These are phyloP conservation scores for Neopipo cinnamomea DNA, from an alignment of 2,113 vertebrate species.

Conservation along the genomic window DNA sequence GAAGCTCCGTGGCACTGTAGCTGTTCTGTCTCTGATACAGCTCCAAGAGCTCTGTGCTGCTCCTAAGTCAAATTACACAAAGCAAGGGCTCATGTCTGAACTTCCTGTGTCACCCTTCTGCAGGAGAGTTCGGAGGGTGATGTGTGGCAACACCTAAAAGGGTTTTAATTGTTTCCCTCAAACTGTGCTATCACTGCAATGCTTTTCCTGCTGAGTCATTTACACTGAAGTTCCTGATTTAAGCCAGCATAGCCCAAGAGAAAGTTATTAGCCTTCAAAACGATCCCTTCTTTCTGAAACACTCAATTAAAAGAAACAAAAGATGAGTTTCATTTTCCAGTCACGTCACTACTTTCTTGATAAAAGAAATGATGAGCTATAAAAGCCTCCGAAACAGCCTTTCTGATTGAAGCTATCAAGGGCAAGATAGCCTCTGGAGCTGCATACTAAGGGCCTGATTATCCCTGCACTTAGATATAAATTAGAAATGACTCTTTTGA, in stretches of 20 bases:
- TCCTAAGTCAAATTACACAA: not conserved
- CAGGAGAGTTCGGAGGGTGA: not conserved
- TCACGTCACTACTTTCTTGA: conserved; percentile 6
- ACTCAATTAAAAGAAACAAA: not conserved
- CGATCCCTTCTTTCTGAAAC: not conserved
- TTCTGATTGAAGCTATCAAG: conserved; percentile 9
- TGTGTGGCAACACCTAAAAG: not conserved
- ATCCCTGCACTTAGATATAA: conserved; percentile 5
- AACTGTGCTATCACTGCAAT: not conserved
- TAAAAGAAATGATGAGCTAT: conserved; percentile 25
- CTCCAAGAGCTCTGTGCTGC: not conserved
- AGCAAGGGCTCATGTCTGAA: not conserved
- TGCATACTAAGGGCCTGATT: conserved; percentile 41
- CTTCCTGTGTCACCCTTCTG: not conserved
- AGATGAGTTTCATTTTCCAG: not conserved
- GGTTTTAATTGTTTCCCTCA: not conserved
- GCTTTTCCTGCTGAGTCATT: not conserved
- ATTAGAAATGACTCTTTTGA: conserved; percentile 7
- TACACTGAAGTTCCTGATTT: not conserved
- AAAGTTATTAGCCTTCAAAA: not conserved
- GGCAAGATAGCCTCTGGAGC: conserved; percentile 13
- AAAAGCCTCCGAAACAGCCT: conserved; percentile 21
- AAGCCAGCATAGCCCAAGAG: not conserved
- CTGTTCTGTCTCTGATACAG: not conserved
- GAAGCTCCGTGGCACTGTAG: not conserved